Base-by-base conservation (phyloP, 2,888 invertebrate genomes). In the Alcis repandata region DNA sequence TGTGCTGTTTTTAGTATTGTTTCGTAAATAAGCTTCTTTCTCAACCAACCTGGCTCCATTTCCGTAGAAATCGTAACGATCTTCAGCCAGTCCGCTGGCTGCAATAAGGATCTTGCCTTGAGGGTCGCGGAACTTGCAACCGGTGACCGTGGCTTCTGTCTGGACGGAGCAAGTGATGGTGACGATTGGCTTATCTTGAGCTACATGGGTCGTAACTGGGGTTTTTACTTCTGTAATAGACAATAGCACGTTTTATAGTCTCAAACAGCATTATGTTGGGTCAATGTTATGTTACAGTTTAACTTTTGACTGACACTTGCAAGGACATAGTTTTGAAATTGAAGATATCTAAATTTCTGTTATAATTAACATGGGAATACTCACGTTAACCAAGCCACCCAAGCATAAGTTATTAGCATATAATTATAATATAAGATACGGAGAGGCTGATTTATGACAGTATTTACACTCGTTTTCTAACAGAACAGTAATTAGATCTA, bases 101-200 rank as follows among this genome's bases (percentile, higher is more conserved):
- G 88, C 88, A 13, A 92, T 68, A 4, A 91, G 75, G 7, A 87
- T 72, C 1, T 72, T 75, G 2, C 88, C 88, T 0, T 68, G 63
- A 0, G 91, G 88, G 36, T 85, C 79, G 0, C 88, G 81, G 84
- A 92, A 92, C 74, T 86, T 84, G 78, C 92, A 92, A 2, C 83
- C 73, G 1, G 68, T 71, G 1, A 90, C 67, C 1, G 74, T 59
- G 3, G 81, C 67, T 1, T 74, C 57, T 6, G 70, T 76, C 4
- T 78, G 68, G 9, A 92, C 75, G 1, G 80, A 76, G 69, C 92
- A 93, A 0, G 83, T 69, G n/a, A 92, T 66, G 0, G 77, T 64
- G 0, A 90, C 78, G 0, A 74, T 68, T 0, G 85, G 81, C 13
- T 76, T 77, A 8, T 77, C 58, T 1, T 62, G 71, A 0, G 53